Percentiles rank a stretch among this genome's conserved stretches.
These are phyloP conservation scores for Bettongia penicillata DNA, from an alignment of 2,113 vertebrate genomes.

Conservation along the genomic window DNA sequence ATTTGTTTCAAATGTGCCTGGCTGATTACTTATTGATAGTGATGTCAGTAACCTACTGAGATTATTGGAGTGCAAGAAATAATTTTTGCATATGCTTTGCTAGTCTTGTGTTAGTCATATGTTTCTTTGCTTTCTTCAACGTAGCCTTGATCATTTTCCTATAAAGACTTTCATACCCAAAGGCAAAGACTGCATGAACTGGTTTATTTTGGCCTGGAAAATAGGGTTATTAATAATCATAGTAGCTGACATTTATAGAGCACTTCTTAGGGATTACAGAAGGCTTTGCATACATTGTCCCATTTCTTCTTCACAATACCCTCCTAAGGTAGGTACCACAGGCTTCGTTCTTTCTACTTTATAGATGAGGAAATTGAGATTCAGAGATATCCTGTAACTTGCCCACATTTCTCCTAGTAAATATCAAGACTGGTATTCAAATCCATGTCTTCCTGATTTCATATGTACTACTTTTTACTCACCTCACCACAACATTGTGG, in stretches of 20 bases:
- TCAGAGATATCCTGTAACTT: background rate
- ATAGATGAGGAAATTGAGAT: background rate
- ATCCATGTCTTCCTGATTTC: background rate
- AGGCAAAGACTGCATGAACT: constrained; percentile 47
- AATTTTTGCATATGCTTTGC: constrained; percentile 79
- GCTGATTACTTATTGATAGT: constrained; percentile 77
- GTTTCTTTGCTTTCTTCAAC: constrained; percentile 65
- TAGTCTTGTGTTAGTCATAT: constrained; percentile 70
- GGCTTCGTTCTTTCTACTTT: background rate
- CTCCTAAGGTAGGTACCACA: background rate
- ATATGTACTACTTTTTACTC: background rate
- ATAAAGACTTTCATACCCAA: constrained; percentile 54
- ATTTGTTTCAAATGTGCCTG: constrained; percentile 73
- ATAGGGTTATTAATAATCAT: constrained; percentile 32
- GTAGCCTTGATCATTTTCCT: constrained; percentile 46
- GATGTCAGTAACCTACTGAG: constrained; percentile 67
- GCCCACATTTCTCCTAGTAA: background rate
- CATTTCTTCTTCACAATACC: background rate
- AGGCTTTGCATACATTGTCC: background rate
- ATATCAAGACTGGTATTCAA: background rate
- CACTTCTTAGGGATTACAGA: background rate
- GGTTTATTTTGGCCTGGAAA: constrained; percentile 54
- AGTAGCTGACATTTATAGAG: background rate
- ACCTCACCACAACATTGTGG: background rate
- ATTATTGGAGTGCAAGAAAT: constrained; percentile 76